Percentiles rank a stretch among this genome's conserved stretches.
phyloP scores from a whole-genome alignment of 2,888 invertebrate genomes.

The Eulithis testata region DNA sequence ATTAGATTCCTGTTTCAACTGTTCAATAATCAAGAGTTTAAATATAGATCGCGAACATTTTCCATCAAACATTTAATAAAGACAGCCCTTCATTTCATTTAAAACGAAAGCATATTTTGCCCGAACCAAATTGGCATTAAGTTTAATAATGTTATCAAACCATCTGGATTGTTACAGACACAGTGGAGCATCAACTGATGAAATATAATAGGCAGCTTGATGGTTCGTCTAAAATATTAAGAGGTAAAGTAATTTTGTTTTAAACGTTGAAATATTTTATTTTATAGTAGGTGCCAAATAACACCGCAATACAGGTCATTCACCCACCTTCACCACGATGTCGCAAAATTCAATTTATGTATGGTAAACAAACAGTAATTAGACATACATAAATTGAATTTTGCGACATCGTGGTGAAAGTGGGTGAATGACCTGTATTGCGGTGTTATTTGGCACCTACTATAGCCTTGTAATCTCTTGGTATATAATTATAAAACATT shows the following conservation, averaged over 20 bases:
- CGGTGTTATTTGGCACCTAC: too few species aligned
- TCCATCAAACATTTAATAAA: conserved; percentile 29
- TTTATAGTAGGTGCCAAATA: too few species aligned
- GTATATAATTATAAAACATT: too few species aligned
- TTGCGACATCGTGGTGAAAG: too few species aligned
- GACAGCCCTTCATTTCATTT: conserved; percentile 23
- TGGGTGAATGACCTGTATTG: too few species aligned
- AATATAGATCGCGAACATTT: conserved; percentile 1
- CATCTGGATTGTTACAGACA: conserved; percentile 24
- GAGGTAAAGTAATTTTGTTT: conserved; percentile 20
- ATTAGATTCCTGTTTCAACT: neutral
- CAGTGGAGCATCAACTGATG: conserved; percentile 19
- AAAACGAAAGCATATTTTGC: conserved; percentile 28
- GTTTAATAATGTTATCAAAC: conserved; percentile 29
- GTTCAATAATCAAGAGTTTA: conserved; percentile 10
- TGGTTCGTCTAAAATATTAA: conserved; percentile 1
- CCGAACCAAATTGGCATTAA: conserved; percentile 29
- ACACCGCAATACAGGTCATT: too few species aligned
- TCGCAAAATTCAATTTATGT: too few species aligned
- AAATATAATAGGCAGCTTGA: conserved; percentile 20
- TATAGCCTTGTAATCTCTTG: too few species aligned
- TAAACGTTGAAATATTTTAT: neutral
- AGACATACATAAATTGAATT: too few species aligned
- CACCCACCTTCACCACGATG: too few species aligned
- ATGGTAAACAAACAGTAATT: too few species aligned